Conservation (phyloP, 2,113 vertebrate genomes). For the Chelonoidis abingdonii region DNA sequence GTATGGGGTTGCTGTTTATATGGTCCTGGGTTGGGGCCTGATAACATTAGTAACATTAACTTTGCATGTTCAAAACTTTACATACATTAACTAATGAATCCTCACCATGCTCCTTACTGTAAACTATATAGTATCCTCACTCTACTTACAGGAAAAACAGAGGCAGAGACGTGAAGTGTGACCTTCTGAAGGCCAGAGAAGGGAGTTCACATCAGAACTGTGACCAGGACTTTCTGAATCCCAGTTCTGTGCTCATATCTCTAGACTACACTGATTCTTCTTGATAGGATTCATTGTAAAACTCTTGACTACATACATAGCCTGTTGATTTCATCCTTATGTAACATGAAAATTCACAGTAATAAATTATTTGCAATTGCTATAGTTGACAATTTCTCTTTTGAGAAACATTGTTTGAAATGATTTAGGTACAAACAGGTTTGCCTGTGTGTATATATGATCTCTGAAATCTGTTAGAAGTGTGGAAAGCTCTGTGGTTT, state of each 20-base stretch:
- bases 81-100: neutral
- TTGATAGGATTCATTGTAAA: neutral
- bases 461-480: neutral
- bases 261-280: accelerated
- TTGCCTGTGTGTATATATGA: neutral
- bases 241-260: accelerated
- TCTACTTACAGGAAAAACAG: neutral
- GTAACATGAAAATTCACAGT: neutral
- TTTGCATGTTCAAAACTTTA: neutral
- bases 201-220: neutral
- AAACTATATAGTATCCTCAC: neutral
- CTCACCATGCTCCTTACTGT: neutral
- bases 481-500: neutral
- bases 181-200: neutral
- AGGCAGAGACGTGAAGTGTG: neutral
- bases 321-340: neutral
- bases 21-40: neutral
- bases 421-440: neutral
- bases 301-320: neutral
- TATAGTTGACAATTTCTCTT: neutral
- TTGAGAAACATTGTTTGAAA: neutral
- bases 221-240: neutral
- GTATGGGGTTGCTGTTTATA: neutral
- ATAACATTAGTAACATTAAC: neutral
- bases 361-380: neutral